phyloP scores from a whole-genome alignment of 2,113 vertebrate genomes.

The Gadus chalcogrammus region DNA sequence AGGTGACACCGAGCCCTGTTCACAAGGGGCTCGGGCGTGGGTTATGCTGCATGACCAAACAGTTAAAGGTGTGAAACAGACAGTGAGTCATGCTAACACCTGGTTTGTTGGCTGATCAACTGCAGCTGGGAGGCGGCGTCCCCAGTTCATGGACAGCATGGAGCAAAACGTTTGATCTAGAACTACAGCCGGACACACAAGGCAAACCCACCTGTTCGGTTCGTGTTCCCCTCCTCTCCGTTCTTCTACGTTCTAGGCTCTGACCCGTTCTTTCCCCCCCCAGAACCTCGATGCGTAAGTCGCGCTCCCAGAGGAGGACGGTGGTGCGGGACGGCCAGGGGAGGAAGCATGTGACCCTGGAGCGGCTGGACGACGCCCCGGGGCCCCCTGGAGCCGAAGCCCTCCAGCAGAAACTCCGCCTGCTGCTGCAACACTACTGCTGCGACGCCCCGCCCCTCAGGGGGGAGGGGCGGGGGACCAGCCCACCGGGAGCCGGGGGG shows the following conservation, averaged over 20 bases:
- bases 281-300: conserved; percentile 90
- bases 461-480: conserved; percentile 51
- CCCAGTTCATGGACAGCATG: too few species aligned
- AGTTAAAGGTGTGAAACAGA: too few species aligned
- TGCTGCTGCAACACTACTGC: conserved; percentile 85
- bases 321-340: conserved; percentile 86
- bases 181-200: too few species aligned
- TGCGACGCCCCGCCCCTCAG: conserved; percentile 61
- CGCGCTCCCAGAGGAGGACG: conserved; percentile 87
- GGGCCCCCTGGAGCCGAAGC: conserved; percentile 79
- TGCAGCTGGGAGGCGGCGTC: too few species aligned
- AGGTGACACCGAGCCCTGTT: too few species aligned
- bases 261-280: not conserved
- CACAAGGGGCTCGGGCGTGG: too few species aligned
- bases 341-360: conserved; percentile 83
- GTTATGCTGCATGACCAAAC: too few species aligned
- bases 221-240: not conserved
- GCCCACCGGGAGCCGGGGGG: conserved; percentile 25
- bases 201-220: too few species aligned
- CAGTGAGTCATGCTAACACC: too few species aligned
- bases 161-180: too few species aligned
- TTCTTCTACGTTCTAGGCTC: not conserved
- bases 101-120: too few species aligned
- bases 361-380: conserved; percentile 84
- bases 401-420: conserved; percentile 87